A percentile compares a stretch with the other conserved stretches of the same genome.
These are phyloP conservation scores for Teleogryllus occipitalis DNA, from an alignment of 1,140 invertebrate genomes.

Conservation along the genomic window DNA sequence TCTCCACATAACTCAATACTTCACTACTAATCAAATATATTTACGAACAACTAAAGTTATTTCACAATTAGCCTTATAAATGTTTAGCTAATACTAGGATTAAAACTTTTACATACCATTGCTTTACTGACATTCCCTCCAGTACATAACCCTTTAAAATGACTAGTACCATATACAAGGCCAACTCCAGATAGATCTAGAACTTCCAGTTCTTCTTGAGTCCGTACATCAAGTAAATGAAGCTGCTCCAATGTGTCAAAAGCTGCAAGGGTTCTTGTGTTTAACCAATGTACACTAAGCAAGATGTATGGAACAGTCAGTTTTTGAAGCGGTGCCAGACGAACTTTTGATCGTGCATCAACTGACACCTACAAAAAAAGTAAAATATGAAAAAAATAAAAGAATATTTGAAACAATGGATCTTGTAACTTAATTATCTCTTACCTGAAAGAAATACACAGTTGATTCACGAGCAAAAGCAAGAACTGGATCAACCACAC, in stretches of 20 bases:
- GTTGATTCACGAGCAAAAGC: slow-evolving; percentile 73
- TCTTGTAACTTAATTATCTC: neutral
- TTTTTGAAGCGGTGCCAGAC: slow-evolving; percentile 30
- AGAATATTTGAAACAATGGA: neutral
- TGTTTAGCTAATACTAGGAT: neutral
- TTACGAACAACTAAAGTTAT: too few species aligned
- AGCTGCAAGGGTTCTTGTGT: slow-evolving; percentile 72
- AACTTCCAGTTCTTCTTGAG: slow-evolving; percentile 73
- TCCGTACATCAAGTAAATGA: slow-evolving; percentile 80
- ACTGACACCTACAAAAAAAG: slow-evolving; percentile 22
- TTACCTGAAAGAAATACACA: slow-evolving; percentile 75
- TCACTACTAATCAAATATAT: too few species aligned
- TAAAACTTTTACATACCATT: slow-evolving; percentile 40
- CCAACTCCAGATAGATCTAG: slow-evolving; percentile 75
- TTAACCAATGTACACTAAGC: slow-evolving; percentile 67
- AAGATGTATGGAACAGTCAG: slow-evolving; percentile 30
- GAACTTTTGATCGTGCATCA: slow-evolving; percentile 22
- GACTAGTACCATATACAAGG: slow-evolving; percentile 83
- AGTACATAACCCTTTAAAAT: slow-evolving; percentile 78
- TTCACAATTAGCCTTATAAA: neutral
- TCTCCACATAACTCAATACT: too few species aligned
- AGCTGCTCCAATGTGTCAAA: slow-evolving; percentile 79
- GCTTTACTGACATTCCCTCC: slow-evolving; percentile 70
- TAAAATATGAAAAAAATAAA: neutral
- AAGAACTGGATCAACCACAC: slow-evolving; percentile 73